phyloP scores from a whole-genome alignment of 1,140 invertebrate species.

The Harpegnathos saltator region DNA sequence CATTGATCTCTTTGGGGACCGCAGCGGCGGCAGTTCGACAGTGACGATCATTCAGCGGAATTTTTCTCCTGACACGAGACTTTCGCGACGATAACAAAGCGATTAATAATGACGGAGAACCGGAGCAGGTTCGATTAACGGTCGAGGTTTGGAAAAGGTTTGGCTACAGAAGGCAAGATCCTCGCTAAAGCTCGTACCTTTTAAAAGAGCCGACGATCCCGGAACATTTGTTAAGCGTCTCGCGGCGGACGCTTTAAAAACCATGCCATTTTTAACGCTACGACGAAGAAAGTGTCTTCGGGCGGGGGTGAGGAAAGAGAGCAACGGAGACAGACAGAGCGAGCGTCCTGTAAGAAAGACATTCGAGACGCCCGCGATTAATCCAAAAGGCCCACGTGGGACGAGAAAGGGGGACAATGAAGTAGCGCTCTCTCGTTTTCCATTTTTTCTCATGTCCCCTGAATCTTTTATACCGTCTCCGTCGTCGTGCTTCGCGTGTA shows the following conservation, averaged over 20 bases:
- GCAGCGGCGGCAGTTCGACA: constrained; percentile 27
- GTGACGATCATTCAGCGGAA: constrained; percentile 48
- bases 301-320: not conserved
- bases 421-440: constrained; percentile 37
- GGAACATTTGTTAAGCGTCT: constrained; percentile 75
- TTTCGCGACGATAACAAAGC: constrained; percentile 41
- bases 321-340: constrained; percentile 21
- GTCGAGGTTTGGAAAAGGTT: constrained; percentile 35
- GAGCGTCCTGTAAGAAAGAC: constrained; percentile 63
- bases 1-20: constrained; percentile 44
- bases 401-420: constrained; percentile 50
- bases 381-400: constrained; percentile 74
- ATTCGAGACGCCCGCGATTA: constrained; percentile 77
- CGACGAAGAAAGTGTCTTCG: constrained; percentile 68
- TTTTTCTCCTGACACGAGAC: constrained; percentile 40
- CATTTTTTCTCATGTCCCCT: constrained; percentile 25
- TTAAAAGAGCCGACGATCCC: constrained; percentile 62
- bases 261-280: constrained; percentile 77
- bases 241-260: constrained; percentile 72
- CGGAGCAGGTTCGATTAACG: constrained; percentile 49
- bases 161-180: constrained; percentile 47
- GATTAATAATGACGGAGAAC: constrained; percentile 46
- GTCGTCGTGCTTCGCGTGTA: no score
- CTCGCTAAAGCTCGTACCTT: constrained; percentile 38
- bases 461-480: constrained; percentile 34